A percentile compares a stretch with the other conserved stretches of the same genome.
phyloP scores from a whole-genome alignment of 2,888 invertebrate genomes.

The Euphydryas editha region DNA sequence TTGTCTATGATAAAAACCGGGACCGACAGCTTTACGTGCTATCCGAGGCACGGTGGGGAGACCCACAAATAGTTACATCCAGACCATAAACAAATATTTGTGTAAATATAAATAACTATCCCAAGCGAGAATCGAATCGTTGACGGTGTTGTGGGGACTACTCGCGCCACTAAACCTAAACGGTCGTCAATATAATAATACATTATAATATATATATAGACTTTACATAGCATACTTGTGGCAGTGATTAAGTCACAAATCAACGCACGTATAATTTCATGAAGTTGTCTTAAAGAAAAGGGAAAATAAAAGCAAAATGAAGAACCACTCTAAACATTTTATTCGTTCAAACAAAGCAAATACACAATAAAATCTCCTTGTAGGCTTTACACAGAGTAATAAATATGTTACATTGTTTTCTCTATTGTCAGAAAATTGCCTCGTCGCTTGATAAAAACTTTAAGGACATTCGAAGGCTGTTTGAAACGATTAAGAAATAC shows the following conservation, averaged over 20 bases:
- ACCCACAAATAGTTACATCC: too few relatives aligned
- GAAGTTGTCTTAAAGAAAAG: neutral
- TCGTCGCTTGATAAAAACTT: conserved; percentile 51
- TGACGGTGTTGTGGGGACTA: too few relatives aligned
- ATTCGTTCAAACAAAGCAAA: conserved; percentile 13
- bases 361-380: conserved; percentile 9
- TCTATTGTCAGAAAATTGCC: conserved; percentile 20
- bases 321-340: conserved; percentile 19
- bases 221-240: too few relatives aligned
- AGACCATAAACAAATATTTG: too few relatives aligned
- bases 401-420: neutral
- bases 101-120: too few relatives aligned
- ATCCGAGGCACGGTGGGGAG: too few relatives aligned
- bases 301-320: conserved; percentile 14
- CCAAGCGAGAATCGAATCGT: too few relatives aligned
- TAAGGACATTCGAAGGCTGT: conserved; percentile 63
- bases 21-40: too few relatives aligned
- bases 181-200: too few relatives aligned
- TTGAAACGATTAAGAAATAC: conserved; percentile 66
- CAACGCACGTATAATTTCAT: neutral
- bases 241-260: neutral
- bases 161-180: too few relatives aligned
- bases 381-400: conserved; percentile 4
- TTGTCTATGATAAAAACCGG: too few relatives aligned
- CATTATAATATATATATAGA: too few relatives aligned